Evolutionary conservation across 2,888 invertebrate genomes (phyloP).

Genomic region (Silvanus unidentatus): DNA sequence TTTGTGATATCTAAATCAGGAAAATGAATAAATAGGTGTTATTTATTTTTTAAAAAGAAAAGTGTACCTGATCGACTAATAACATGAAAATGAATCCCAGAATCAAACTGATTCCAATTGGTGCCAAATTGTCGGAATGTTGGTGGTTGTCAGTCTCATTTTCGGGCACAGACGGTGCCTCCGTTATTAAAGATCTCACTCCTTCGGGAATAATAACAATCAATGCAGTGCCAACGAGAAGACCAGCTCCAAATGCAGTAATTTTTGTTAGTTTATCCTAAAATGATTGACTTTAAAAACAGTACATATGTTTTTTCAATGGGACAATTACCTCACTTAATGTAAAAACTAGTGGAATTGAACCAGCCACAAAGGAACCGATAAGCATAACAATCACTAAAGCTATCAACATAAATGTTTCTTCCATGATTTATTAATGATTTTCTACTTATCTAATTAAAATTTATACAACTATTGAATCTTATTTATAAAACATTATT

Average conservation of each 20-base stretch:
- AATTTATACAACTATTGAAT: too few relatives aligned
- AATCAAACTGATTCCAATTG: constrained; percentile 89
- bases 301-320: background rate
- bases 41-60: background rate
- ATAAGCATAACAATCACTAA: constrained; percentile 89
- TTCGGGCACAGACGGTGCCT: constrained; percentile 20
- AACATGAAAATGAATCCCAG: constrained; percentile 97
- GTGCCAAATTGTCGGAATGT: constrained; percentile 53
- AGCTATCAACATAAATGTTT: constrained; percentile 73
- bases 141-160: constrained; percentile 42
- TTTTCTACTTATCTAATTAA: constrained; percentile 21
- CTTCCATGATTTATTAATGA: constrained; percentile 61
- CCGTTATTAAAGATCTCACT: constrained; percentile 66
- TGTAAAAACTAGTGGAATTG: constrained; percentile 87
- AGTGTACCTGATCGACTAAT: constrained; percentile 74
- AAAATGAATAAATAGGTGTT: constrained; percentile 5
- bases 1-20: constrained; percentile 49
- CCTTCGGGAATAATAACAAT: constrained; percentile 99
- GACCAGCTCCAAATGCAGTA: constrained; percentile 93
- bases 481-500: constrained; percentile 11
- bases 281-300: constrained; percentile 26
- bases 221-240: constrained; percentile 94
- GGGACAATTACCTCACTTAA: constrained; percentile 78
- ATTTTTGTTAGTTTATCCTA: constrained; percentile 91
- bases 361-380: constrained; percentile 92